A percentile compares a stretch with the other conserved stretches of the same genome.
Conservation (phyloP, 2,797 vertebrate species). For the Helostoma temminkii region DNA sequence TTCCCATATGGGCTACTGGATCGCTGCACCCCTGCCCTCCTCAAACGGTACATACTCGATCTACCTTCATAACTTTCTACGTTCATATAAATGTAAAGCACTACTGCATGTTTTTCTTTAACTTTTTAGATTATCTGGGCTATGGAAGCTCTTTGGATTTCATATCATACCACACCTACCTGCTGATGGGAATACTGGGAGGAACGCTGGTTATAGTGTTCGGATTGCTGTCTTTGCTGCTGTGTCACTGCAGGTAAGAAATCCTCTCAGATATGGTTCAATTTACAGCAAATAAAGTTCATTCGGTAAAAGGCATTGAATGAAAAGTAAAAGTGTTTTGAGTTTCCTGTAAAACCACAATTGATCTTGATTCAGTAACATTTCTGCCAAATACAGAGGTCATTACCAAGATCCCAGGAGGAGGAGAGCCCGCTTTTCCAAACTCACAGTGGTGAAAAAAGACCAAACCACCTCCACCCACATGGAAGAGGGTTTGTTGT, state of each 20-base stretch:
- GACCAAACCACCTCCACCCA: slow-evolving; percentile 96
- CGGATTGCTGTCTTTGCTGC: slow-evolving; percentile 89
- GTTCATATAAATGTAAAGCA: not conserved
- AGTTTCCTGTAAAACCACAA: not conserved
- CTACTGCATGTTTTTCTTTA: not conserved
- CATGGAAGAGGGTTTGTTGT: slow-evolving; percentile 87
- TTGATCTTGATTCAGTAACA: not conserved
- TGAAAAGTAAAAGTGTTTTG: too few species aligned
- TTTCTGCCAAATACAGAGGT: slow-evolving; percentile 75
- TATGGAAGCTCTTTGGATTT: slow-evolving; percentile 85
- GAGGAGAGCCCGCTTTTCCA: slow-evolving; percentile 85
- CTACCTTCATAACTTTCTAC: too few species aligned
- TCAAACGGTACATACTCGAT: slow-evolving; percentile 80
- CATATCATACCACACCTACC: slow-evolving; percentile 90
- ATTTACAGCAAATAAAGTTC: not conserved
- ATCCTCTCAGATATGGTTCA: not conserved
- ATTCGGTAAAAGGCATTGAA: too few species aligned
- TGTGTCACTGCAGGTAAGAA: slow-evolving; percentile 86
- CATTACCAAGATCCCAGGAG: slow-evolving; percentile 77
- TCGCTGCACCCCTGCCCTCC: slow-evolving; percentile 89
- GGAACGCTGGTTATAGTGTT: slow-evolving; percentile 88
- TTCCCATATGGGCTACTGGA: slow-evolving; percentile 93
- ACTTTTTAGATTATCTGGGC: slow-evolving; percentile 76
- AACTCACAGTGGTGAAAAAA: slow-evolving; percentile 90
- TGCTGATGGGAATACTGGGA: slow-evolving; percentile 91